These are phyloP conservation scores for Drosophila asahinai DNA, from an alignment of 1,140 invertebrate genomes.

Conservation along the genomic window DNA sequence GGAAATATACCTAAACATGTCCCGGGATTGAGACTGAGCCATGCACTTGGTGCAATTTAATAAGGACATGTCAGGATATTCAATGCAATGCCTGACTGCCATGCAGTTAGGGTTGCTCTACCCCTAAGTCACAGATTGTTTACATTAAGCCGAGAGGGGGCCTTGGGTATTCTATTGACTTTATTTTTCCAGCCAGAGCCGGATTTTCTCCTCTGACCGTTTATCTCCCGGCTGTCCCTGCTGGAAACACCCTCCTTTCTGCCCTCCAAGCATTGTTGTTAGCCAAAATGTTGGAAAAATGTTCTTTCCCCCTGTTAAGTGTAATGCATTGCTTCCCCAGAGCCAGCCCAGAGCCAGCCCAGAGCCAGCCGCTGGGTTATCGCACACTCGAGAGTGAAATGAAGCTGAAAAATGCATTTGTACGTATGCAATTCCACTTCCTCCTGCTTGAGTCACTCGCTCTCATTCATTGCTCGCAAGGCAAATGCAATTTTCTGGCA, in stretches of 20 bases:
- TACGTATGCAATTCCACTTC: slow-evolving; percentile 49
- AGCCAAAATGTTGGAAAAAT: slow-evolving; percentile 79
- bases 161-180: slow-evolving; percentile 72
- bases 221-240: slow-evolving; percentile 15
- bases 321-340: slow-evolving; percentile 55
- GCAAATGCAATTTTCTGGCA: slow-evolving; percentile 68
- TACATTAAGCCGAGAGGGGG: slow-evolving; percentile 31
- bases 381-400: slow-evolving; percentile 80
- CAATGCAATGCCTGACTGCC: slow-evolving; percentile 43
- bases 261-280: slow-evolving; percentile 60
- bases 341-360: background rate
- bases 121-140: slow-evolving; percentile 29
- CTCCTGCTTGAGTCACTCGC: slow-evolving; percentile 5
- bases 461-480: slow-evolving; percentile 26
- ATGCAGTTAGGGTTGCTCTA: slow-evolving; percentile 5
- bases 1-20: slow-evolving; percentile 48
- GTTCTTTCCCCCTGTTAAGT: slow-evolving; percentile 53
- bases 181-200: slow-evolving; percentile 22
- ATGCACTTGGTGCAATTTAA: slow-evolving; percentile 71
- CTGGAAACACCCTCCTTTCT: slow-evolving; percentile 4
- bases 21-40: slow-evolving; percentile 25
- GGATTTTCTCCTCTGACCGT: slow-evolving; percentile 15
- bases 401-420: slow-evolving; percentile 84
- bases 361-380: slow-evolving; percentile 18
- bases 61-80: slow-evolving; percentile 49